These are phyloP conservation scores for Dyspetes luteomarginatus DNA, from an alignment of 2,888 invertebrate species.

Conservation along the genomic window DNA sequence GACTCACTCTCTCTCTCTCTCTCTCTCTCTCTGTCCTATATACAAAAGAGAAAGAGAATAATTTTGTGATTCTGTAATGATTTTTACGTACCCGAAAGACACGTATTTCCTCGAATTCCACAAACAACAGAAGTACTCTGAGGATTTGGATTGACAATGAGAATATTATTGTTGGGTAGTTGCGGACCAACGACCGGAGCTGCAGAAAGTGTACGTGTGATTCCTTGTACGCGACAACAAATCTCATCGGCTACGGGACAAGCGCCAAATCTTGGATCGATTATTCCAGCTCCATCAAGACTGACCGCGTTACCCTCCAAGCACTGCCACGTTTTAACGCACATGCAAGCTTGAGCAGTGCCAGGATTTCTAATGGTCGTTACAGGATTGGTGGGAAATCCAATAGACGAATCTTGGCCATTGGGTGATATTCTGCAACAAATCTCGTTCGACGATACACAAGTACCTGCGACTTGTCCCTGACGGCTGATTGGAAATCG, in stretches of 20 bases:
- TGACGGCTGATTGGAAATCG: conserved; percentile 71
- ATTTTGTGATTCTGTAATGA: conserved; percentile 84
- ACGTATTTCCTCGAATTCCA: conserved; percentile 72
- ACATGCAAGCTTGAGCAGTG: conserved; percentile 77
- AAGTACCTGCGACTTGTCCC: conserved; percentile 63
- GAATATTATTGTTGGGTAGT: conserved; percentile 22
- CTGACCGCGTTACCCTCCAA: conserved; percentile 70
- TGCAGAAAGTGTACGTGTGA: conserved; percentile 39
- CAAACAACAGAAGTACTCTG: conserved; percentile 65
- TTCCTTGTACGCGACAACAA: conserved; percentile 74
- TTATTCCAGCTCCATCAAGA: conserved; percentile 73
- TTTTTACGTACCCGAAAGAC: conserved; percentile 68
- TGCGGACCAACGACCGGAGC: conserved; percentile 2
- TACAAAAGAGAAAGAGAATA: background rate
- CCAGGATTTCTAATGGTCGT: conserved; percentile 68
- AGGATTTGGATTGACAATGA: conserved; percentile 51
- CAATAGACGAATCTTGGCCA: conserved; percentile 84
- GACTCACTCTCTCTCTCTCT: background rate
- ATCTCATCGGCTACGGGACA: conserved; percentile 79
- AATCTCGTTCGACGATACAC: conserved; percentile 63
- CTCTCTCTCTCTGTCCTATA: too few relatives aligned
- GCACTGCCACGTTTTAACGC: conserved; percentile 75
- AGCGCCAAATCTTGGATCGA: conserved; percentile 77
- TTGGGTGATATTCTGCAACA: conserved; percentile 88
- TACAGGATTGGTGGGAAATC: conserved; percentile 86